Evolutionary conservation across 2,113 vertebrate genomes (phyloP).

Genomic region (Clupea harengus): DNA sequence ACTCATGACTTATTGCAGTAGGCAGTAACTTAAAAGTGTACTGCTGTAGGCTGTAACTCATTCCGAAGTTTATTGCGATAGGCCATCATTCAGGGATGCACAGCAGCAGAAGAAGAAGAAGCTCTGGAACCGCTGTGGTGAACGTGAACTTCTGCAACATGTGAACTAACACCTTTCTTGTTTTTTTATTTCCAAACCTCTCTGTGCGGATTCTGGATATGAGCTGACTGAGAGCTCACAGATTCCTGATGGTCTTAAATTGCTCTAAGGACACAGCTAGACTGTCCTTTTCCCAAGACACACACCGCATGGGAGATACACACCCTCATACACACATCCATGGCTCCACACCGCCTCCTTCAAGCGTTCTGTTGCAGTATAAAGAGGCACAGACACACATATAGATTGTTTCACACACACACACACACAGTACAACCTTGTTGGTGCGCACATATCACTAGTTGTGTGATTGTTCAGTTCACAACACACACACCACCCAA

Average conservation of each 20-base stretch:
- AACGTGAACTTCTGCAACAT: not conserved
- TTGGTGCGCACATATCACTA: not conserved
- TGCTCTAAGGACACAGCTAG: not conserved
- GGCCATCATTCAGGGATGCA: not conserved
- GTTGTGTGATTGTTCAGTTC: not conserved
- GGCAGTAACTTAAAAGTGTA: constrained; percentile 5
- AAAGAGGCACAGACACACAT: not conserved
- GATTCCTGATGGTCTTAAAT: not conserved
- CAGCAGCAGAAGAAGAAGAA: not conserved
- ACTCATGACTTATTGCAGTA: not conserved
- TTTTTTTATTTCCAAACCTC: not conserved
- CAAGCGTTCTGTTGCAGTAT: not conserved
- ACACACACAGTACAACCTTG: not conserved
- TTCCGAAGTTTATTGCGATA: not conserved
- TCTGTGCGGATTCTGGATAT: too few relatives aligned
- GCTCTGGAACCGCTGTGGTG: not conserved
- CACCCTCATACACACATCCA: not conserved
- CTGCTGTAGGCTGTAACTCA: constrained; percentile 6
- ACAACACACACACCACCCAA: not conserved
- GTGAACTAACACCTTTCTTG: not conserved
- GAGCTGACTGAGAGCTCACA: not conserved
- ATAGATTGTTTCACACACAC: not conserved
- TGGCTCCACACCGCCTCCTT: not conserved
- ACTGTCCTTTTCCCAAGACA: not conserved
- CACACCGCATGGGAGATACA: not conserved